A percentile compares a stretch with the other conserved stretches of the same genome.
Conservation (phyloP, 2,113 vertebrate genomes). For the Cyprinus carpio region DNA sequence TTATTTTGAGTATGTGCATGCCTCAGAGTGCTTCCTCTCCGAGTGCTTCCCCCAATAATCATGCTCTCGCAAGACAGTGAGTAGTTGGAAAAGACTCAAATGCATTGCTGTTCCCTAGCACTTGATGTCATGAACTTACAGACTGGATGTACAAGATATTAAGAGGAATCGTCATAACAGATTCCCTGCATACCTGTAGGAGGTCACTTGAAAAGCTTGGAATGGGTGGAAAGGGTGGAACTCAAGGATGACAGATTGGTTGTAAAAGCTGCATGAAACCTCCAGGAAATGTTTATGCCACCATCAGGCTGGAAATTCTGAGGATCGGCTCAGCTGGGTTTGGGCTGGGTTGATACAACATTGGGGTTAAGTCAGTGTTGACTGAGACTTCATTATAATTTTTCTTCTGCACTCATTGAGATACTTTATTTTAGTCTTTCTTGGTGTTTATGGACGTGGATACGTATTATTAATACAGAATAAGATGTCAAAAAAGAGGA, state of each 20-base stretch:
- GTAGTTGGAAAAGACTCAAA: constrained; percentile 57
- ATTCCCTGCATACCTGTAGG: constrained; percentile 33
- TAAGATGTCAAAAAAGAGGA: constrained; percentile 46
- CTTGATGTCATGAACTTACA: constrained; percentile 32
- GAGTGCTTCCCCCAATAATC: background rate
- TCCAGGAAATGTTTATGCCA: constrained; percentile 61
- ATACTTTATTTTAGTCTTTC: constrained; percentile 5
- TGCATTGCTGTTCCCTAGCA: constrained; percentile 45
- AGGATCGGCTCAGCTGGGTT: constrained; percentile 47
- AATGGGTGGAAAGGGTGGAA: constrained; percentile 47
- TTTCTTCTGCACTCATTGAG: constrained; percentile 15
- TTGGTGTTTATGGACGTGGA: constrained; percentile 36
- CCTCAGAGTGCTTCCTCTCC: background rate
- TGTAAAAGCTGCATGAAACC: constrained; percentile 65
- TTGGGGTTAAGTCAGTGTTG: constrained; percentile 9
- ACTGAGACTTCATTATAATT: constrained; percentile 44
- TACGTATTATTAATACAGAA: constrained; percentile 26
- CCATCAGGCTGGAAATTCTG: constrained; percentile 65
- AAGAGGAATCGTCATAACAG: background rate
- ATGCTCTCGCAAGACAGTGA: constrained; percentile 11
- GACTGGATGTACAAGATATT: constrained; percentile 65
- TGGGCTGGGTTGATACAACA: constrained; percentile 35
- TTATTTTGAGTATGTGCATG: constrained; percentile 68
- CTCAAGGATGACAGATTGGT: constrained; percentile 58
- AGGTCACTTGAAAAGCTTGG: constrained; percentile 23